Evolutionary conservation across 2,888 invertebrate species (phyloP), one percentile per base, ranked within the genome.

Genomic region (Atethmia centrago): DNA sequence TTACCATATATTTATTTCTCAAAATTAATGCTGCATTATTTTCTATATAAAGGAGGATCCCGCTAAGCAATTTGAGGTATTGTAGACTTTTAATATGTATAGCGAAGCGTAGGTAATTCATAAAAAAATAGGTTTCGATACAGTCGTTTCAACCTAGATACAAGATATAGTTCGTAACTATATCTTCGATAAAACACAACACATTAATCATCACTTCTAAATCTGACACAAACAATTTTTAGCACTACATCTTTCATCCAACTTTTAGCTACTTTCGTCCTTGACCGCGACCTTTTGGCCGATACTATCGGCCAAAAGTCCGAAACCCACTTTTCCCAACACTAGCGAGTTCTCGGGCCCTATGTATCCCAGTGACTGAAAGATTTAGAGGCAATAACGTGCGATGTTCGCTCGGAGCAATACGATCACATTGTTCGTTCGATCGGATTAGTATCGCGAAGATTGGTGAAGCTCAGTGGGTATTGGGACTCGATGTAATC

Each of bases 361-460:
- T 71, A 64, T 88, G 89, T 90, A 88, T 90, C 87, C 88, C 82
- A 80, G 88, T 84, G 88, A 90, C 89, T 93, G 94, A 92, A 95
- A 96, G 95, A 96, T 96, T 96, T 96, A 96, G 94, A 92, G 96
- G 95, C 95, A 96, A 96, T 95, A 96, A 95, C 92, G 94, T 90
- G 89, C 90, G 90, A 92, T 92, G 93, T 93, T 90, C 89, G 92
- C 93, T 89, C 88, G 87, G 87, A 92, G 92, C 93, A 91, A 93
- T 94, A 90, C 91, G 90, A 91, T 91, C 92, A 91, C 92, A 94
- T 95, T 95, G 95, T 95, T 93, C 93, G 94, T 90, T 89, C 90
- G 91, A 93, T 94, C 93, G 94, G 95, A 95, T 95, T 95, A 95
- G 94, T 91, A 88, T 87, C 86, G 90, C 83, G 89, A 89, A 91